Conservation (phyloP, 2,888 invertebrate genomes). For the Tenthredo distinguenda region DNA sequence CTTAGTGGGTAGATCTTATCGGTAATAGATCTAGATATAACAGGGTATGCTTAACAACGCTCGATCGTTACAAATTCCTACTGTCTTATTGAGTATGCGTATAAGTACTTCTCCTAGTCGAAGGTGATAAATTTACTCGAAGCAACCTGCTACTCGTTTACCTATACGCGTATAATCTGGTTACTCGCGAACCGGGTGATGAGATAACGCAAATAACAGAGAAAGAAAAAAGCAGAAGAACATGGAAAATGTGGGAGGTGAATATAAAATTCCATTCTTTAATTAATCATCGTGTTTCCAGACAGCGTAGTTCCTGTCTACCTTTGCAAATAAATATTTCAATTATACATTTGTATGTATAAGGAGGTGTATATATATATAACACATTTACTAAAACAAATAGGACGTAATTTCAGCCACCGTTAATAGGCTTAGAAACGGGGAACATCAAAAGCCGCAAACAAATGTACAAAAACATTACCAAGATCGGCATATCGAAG, state of each 20-base stretch:
- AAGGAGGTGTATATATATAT: neutral
- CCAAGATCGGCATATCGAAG: neutral
- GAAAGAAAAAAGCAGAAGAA: neutral
- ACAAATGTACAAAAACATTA: neutral
- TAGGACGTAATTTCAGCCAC: neutral
- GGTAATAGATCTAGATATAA: neutral
- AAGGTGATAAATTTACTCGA: slow-evolving; percentile 20
- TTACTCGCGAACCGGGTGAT: neutral
- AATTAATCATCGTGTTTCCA: slow-evolving; percentile 18
- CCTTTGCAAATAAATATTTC: slow-evolving; percentile 7
- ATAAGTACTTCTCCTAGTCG: neutral
- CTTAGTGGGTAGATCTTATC: slow-evolving; percentile 5
- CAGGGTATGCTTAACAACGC: slow-evolving; percentile 9
- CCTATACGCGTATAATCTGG: neutral
- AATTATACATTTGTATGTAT: slow-evolving; percentile 16
- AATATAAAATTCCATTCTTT: slow-evolving; percentile 15
- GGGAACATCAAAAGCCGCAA: neutral
- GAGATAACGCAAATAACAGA: slow-evolving; percentile 6
- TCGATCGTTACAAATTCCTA: slow-evolving; percentile 37
- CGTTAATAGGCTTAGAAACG: neutral
- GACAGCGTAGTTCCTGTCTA: slow-evolving; percentile 40
- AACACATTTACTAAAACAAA: neutral
- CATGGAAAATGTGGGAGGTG: slow-evolving; percentile 12
- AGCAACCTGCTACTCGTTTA: slow-evolving; percentile 21
- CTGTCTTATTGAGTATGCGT: neutral